Base-by-base conservation (phyloP, 2,797 vertebrate species). In the Triplophysa yarkandensis region DNA sequence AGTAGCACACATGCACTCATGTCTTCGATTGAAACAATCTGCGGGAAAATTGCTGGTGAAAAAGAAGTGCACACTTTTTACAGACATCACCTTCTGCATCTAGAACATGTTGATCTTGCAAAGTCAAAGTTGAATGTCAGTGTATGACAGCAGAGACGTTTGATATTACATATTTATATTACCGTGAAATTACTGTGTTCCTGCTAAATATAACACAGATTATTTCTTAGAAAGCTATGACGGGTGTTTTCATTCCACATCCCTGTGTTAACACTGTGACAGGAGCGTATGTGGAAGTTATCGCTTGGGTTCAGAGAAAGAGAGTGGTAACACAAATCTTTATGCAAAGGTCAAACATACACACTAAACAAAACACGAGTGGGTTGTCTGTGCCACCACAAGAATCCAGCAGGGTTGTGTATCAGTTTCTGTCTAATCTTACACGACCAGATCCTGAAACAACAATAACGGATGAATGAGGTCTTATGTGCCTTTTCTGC, bases 271-370 rank as follows among this genome's bases (percentile, higher is more conserved):
- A 30, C 61, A 57, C 4, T 13, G 27, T 43, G 2, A n/a, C 61
- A 57, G 50, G 64, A 32, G 57, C 4, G 34, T 1, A 32, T 3
- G 71, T 64, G 71, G 71, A 74, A 65, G 50, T 43, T 36, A 13
- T 21, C 8, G 6, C 48, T 65, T 25, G 0, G 61, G 50, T 66
- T 64, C 71, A 39, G 34, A 41, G 41, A 48, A 19, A 7, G 70
- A 73, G 64, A 74, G 48, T 34, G 39, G 71, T 66, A 55, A 66
- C 52, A 57, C 4, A 13, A 74, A 55, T 28, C 62, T 66, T 66
- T 54, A 66, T 27, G 34, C 52, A 58, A 66, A 74, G 62, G 71
- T 74, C 62, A 74, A 17, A 55, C 23, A 43, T 6, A 63, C 58
- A 27, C 34, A 64, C 17, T 39, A 17, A 21, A 25, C 25, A 23